Evolutionary conservation across 2,113 vertebrate species (phyloP).

Genomic region (Osmerus eperlanus): DNA sequence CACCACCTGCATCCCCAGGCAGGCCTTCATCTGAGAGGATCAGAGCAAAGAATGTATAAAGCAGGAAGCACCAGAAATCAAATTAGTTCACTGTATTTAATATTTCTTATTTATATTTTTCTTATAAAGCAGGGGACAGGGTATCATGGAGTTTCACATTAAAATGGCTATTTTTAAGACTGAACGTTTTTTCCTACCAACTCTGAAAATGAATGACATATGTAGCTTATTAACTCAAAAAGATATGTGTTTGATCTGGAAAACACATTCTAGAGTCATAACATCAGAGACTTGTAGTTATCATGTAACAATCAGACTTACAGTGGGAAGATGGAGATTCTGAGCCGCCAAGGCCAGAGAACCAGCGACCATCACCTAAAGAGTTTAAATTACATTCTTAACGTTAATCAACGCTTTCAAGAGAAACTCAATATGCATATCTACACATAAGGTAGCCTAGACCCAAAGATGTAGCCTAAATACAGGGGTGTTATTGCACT

Average conservation of each 20-base stretch:
- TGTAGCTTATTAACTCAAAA: too few relatives aligned
- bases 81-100: not conserved
- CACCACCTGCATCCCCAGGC: slow-evolving; percentile 66
- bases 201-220: too few relatives aligned
- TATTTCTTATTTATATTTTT: not conserved
- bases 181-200: too few relatives aligned
- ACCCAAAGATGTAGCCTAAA: not conserved
- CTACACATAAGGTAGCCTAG: not conserved
- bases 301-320: slow-evolving; percentile 40
- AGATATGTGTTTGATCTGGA: not conserved
- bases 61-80: not conserved
- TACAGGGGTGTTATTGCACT: slow-evolving; percentile 24
- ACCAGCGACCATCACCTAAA: slow-evolving; percentile 64
- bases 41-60: not conserved
- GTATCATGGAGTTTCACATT: too few relatives aligned
- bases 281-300: not conserved
- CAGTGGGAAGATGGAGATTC: slow-evolving; percentile 64
- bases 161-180: not conserved
- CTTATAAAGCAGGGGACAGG: not conserved
- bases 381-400: not conserved
- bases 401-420: not conserved
- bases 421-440: not conserved
- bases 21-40: slow-evolving; percentile 62
- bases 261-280: not conserved
- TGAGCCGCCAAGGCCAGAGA: slow-evolving; percentile 62